Conservation (phyloP, 2,888 invertebrate genomes). For the Acronicta alni region DNA sequence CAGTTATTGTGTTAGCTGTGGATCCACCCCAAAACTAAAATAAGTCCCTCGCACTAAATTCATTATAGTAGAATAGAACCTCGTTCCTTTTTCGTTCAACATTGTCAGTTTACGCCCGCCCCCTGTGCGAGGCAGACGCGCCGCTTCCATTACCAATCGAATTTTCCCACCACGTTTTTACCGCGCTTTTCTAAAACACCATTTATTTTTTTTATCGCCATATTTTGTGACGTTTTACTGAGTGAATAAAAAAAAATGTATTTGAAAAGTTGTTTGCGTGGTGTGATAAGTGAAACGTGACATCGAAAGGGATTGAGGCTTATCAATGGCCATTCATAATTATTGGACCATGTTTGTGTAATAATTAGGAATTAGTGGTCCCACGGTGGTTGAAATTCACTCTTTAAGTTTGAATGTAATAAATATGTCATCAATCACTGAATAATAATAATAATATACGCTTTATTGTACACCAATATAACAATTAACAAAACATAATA, state of each 20-base stretch:
- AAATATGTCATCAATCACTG: too few relatives aligned
- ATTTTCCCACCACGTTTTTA: slow-evolving; percentile 53
- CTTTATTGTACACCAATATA: too few relatives aligned
- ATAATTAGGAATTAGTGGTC: not conserved
- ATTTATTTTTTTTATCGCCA: slow-evolving; percentile 13
- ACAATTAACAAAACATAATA: too few relatives aligned
- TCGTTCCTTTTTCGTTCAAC: slow-evolving; percentile 32
- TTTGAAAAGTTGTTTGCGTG: not conserved
- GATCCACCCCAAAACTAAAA: not conserved
- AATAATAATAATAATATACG: too few relatives aligned
- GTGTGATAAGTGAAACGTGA: slow-evolving; percentile 20
- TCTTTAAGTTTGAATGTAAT: too few relatives aligned
- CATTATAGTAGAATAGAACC: slow-evolving; percentile 17
- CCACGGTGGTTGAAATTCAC: too few relatives aligned
- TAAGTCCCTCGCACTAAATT: not conserved
- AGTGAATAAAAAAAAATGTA: slow-evolving; percentile 9
- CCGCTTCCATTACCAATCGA: slow-evolving; percentile 39
- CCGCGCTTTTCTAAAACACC: slow-evolving; percentile 52
- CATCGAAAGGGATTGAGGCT: slow-evolving; percentile 9
- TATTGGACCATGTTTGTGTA: slow-evolving; percentile 29
- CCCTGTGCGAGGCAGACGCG: slow-evolving; percentile 54
- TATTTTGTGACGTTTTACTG: not conserved
- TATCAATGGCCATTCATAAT: slow-evolving; percentile 41
- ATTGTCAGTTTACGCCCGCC: slow-evolving; percentile 55
- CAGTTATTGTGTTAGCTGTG: not conserved